phyloP scores from a whole-genome alignment of 1,140 invertebrate genomes.

The Zaprionus inermis region DNA sequence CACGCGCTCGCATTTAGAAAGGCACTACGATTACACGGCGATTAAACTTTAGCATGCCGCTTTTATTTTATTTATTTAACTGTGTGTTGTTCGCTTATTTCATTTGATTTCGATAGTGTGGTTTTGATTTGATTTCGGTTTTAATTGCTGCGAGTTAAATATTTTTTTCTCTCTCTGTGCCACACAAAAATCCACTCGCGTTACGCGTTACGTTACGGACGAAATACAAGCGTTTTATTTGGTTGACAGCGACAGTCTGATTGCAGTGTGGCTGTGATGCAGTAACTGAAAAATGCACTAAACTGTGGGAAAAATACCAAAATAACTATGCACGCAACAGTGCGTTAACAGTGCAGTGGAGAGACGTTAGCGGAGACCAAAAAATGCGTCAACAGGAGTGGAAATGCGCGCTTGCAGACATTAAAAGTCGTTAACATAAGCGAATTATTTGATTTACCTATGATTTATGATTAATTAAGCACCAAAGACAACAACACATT shows the following conservation, averaged over 20 bases:
- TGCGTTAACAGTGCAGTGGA: slow-evolving; percentile 18
- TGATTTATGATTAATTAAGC: not conserved
- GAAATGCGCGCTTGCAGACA: not conserved
- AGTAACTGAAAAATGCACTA: slow-evolving; percentile 6
- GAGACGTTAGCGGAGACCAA: not conserved
- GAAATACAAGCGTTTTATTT: slow-evolving; percentile 47
- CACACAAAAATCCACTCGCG: slow-evolving; percentile 46
- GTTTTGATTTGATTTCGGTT: slow-evolving; percentile 36
- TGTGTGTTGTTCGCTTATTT: slow-evolving; percentile 33
- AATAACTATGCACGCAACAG: not conserved
- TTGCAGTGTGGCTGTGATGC: slow-evolving; percentile 27
- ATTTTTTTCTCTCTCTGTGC: slow-evolving; percentile 17
- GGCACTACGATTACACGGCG: slow-evolving; percentile 45
- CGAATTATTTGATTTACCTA: too few species aligned
- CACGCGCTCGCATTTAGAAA: slow-evolving; percentile 66
- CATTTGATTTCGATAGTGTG: slow-evolving; percentile 35
- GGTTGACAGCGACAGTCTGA: slow-evolving; percentile 52
- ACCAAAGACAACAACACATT: not conserved
- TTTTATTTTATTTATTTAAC: slow-evolving; percentile 21
- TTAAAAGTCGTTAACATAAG: not conserved
- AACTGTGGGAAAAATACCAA: slow-evolving; percentile 27
- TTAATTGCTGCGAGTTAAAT: slow-evolving; percentile 35
- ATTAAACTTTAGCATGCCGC: slow-evolving; percentile 42
- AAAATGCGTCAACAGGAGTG: not conserved
- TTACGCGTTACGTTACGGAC: slow-evolving; percentile 53